phyloP scores from a whole-genome alignment of 2,888 invertebrate genomes.

The Pristionchus mayeri region DNA sequence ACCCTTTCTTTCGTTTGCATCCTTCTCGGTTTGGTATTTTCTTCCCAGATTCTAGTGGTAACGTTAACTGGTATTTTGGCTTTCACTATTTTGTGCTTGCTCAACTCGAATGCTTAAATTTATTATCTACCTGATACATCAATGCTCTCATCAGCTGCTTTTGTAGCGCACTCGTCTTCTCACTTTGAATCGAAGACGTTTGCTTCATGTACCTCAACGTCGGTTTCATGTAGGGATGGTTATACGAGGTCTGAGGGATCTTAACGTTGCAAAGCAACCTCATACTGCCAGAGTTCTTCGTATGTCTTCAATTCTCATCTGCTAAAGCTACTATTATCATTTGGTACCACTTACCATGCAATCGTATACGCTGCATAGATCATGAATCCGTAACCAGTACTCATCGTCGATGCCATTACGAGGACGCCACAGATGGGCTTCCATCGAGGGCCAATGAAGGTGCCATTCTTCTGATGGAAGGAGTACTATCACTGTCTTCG shows the following conservation, averaged over 20 bases:
- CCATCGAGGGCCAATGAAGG: slow-evolving; percentile 37
- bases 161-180: slow-evolving; percentile 10
- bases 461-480: slow-evolving; percentile 20
- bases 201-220: not conserved
- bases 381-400: slow-evolving; percentile 31
- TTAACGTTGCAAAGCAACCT: too few relatives aligned
- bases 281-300: too few relatives aligned
- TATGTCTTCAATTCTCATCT: too few relatives aligned
- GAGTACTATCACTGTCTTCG: too few relatives aligned
- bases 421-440: slow-evolving; percentile 1
- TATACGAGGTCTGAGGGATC: too few relatives aligned
- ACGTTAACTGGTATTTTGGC: too few relatives aligned
- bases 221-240: too few relatives aligned
- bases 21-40: too few relatives aligned
- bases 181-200: not conserved
- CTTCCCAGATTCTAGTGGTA: too few relatives aligned
- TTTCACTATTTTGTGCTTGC: too few relatives aligned
- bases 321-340: too few relatives aligned
- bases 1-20: not conserved
- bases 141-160: slow-evolving; percentile 29
- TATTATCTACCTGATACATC: slow-evolving; percentile 29
- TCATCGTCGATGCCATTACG: slow-evolving; percentile 25
- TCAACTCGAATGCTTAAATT: too few relatives aligned
- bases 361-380: slow-evolving; percentile 37
- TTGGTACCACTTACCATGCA: slow-evolving; percentile 30